phyloP scores from a whole-genome alignment of 2,888 invertebrate genomes.

The Disparrhopalites patrizii region DNA sequence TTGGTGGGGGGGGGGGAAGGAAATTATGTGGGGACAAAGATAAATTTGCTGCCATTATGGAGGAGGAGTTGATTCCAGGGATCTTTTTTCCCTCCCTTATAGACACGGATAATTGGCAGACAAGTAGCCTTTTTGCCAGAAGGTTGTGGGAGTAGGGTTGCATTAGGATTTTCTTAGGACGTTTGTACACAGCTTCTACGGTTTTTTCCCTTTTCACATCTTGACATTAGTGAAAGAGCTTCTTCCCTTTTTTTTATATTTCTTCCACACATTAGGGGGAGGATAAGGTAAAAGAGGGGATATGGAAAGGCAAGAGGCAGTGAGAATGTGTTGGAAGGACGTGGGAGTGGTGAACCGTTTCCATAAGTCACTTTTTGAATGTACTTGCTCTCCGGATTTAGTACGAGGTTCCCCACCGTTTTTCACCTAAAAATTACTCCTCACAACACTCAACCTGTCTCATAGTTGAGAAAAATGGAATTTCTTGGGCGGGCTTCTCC shows the following conservation, averaged over 20 bases:
- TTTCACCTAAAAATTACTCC: conserved; percentile 17
- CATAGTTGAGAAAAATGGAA: conserved; percentile 17
- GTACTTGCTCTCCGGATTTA: neutral
- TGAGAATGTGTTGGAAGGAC: too few species aligned
- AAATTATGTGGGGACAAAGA: conserved; percentile 15
- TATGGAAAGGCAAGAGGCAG: too few species aligned
- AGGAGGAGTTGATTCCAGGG: conserved; percentile 13
- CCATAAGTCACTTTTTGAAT: conserved; percentile 21
- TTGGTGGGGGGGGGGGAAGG: too few species aligned
- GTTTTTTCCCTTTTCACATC: neutral
- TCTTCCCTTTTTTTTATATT: neutral
- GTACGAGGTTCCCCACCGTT: neutral
- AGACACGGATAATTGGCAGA: conserved; percentile 5
- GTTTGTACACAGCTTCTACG: too few species aligned
- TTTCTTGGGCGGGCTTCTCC: neutral
- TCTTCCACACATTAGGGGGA: neutral
- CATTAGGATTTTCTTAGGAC: too few species aligned
- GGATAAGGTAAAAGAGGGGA: too few species aligned
- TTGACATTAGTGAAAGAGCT: too few species aligned
- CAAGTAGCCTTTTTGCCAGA: too few species aligned
- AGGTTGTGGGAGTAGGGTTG: too few species aligned
- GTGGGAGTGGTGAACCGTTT: too few species aligned
- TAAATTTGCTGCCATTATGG: conserved; percentile 23
- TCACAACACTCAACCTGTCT: conserved; percentile 17
- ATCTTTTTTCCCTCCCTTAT: conserved; percentile 3